A percentile compares a stretch with the other conserved stretches of the same genome.
Evolutionary conservation across 2,888 invertebrate genomes (phyloP).

Genomic region (Macrophya alboannulata): DNA sequence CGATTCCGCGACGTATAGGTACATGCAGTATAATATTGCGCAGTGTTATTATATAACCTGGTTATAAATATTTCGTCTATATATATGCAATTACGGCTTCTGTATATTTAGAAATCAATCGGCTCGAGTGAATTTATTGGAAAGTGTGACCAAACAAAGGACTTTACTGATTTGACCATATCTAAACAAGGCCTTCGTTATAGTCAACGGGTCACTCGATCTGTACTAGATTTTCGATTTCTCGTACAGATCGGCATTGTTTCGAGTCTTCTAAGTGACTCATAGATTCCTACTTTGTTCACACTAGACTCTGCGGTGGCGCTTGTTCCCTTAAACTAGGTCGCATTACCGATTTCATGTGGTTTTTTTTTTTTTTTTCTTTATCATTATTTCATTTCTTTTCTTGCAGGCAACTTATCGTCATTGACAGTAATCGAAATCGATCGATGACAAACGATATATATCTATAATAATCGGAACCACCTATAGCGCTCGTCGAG

Average conservation of each 20-base stretch:
- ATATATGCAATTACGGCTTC: constrained; percentile 40
- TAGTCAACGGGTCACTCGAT: constrained; percentile 53
- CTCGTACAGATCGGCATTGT: constrained; percentile 54
- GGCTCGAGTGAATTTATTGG: constrained; percentile 45
- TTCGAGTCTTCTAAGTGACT: constrained; percentile 50
- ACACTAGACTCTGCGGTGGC: constrained; percentile 47
- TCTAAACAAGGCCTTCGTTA: constrained; percentile 53
- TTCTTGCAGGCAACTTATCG: constrained; percentile 40
- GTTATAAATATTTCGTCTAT: constrained; percentile 3
- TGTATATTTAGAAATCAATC: constrained; percentile 46
- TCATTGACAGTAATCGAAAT: constrained; percentile 30
- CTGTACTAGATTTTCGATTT: constrained; percentile 55
- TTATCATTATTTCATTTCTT: background rate
- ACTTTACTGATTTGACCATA: constrained; percentile 43
- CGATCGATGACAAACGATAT: constrained; percentile 40
- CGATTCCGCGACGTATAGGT: background rate
- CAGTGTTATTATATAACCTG: constrained; percentile 14
- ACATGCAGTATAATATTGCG: background rate
- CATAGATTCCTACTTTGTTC: constrained; percentile 46
- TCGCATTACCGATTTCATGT: constrained; percentile 52
- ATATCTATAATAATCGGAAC: constrained; percentile 47
- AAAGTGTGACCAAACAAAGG: constrained; percentile 52
- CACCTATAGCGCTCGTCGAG: background rate
- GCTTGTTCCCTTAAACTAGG: constrained; percentile 46
- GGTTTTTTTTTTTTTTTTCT: constrained; percentile 33